Evolutionary conservation across 2,888 invertebrate genomes (phyloP).

Genomic region (Alloscopus bannaensis): DNA sequence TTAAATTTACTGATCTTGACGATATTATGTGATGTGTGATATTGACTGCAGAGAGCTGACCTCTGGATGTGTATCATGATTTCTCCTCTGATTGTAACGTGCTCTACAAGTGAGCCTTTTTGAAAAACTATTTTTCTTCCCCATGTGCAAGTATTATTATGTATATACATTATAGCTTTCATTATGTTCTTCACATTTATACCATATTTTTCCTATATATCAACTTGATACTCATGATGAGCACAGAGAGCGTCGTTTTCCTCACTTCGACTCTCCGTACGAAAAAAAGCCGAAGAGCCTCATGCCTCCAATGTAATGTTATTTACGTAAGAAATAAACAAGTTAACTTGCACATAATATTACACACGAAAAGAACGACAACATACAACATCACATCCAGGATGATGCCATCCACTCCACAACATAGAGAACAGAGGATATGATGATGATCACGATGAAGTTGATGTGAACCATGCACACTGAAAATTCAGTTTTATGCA

Average conservation of each 20-base stretch:
- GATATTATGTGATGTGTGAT: slow-evolving; percentile 23
- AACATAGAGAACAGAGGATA: slow-evolving; percentile 34
- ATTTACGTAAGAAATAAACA: slow-evolving; percentile 64
- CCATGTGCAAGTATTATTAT: neutral
- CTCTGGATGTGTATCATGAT: slow-evolving; percentile 47
- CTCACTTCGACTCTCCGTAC: neutral
- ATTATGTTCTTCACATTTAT: neutral
- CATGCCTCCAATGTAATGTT: slow-evolving; percentile 18
- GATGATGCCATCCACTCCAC: no score
- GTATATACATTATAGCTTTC: neutral
- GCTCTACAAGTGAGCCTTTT: neutral
- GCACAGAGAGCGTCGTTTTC: neutral
- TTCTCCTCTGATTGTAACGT: neutral
- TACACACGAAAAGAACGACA: no score
- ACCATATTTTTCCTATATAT: neutral
- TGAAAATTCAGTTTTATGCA: slow-evolving; percentile 37
- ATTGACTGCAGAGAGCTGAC: slow-evolving; percentile 17
- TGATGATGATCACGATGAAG: slow-evolving; percentile 26
- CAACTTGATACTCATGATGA: no score
- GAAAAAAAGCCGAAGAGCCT: neutral
- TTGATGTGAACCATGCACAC: slow-evolving; percentile 32
- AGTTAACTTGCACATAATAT: slow-evolving; percentile 63
- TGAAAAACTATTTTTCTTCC: neutral
- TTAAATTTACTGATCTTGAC: slow-evolving; percentile 23
- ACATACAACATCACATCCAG: no score